Percentiles rank a stretch among this genome's conserved stretches.
Conservation (phyloP, 2,888 invertebrate species). For the Chrysolina haemoptera region DNA sequence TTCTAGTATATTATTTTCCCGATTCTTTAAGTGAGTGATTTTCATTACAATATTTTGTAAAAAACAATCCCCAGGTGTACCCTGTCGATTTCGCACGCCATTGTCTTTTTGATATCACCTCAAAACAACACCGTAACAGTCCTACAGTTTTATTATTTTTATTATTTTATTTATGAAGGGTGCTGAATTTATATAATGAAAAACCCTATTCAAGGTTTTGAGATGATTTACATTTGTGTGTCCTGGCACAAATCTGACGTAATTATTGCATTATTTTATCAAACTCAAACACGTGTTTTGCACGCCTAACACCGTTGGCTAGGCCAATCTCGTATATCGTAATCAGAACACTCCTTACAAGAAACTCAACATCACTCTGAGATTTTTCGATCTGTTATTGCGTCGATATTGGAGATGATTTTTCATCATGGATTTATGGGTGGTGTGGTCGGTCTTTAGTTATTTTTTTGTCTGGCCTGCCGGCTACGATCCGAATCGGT, state of each 20-base stretch:
- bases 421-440: conserved; percentile 23
- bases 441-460: conserved; percentile 19
- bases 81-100: too few relatives aligned
- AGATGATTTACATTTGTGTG: conserved; percentile 12
- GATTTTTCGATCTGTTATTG: conserved; percentile 33
- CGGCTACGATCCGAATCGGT: conserved; percentile 27
- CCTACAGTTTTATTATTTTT: too few relatives aligned
- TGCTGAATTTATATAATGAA: too few relatives aligned
- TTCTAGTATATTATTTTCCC: too few relatives aligned
- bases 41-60: too few relatives aligned
- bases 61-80: too few relatives aligned
- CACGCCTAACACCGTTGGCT: conserved; percentile 41
- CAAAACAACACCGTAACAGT: too few relatives aligned
- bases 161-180: too few relatives aligned
- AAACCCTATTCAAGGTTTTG: too few relatives aligned
- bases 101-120: too few relatives aligned
- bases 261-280: conserved; percentile 39
- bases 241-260: conserved; percentile 33
- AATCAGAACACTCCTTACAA: conserved; percentile 41
- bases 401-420: conserved; percentile 19
- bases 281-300: conserved; percentile 36
- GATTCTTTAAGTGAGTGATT: too few relatives aligned
- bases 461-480: conserved; percentile 13
- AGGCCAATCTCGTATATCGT: conserved; percentile 35
- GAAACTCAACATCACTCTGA: conserved; percentile 35